These are phyloP conservation scores for Manacus vitellinus DNA, from an alignment of 2,113 vertebrate genomes.

Conservation along the genomic window DNA sequence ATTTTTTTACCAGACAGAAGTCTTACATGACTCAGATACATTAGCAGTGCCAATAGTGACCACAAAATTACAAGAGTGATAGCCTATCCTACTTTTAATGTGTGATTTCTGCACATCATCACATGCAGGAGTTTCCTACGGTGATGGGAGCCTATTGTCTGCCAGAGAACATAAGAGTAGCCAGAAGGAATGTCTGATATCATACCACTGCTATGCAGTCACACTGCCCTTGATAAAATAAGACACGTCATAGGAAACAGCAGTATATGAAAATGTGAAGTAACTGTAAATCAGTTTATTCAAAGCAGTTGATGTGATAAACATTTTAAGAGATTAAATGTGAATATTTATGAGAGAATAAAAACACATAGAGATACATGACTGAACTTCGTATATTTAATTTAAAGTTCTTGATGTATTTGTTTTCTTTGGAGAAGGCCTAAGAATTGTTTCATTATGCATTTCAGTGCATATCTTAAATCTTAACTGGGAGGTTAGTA, in stretches of 20 bases:
- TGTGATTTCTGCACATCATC: neutral
- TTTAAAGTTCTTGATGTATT: neutral
- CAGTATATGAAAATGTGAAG: neutral
- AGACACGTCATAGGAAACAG: neutral
- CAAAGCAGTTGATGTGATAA: neutral
- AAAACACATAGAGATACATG: neutral
- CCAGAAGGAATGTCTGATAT: neutral
- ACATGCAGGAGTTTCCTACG: rapidly evolving
- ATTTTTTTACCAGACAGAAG: neutral
- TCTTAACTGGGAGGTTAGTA: neutral
- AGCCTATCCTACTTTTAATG: neutral
- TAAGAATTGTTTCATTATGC: neutral
- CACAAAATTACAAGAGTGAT: neutral
- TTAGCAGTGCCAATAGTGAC: neutral
- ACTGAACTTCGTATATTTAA: neutral
- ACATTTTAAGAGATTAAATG: neutral
- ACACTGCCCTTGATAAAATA: neutral
- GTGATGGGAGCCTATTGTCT: neutral
- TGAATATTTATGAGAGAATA: neutral
- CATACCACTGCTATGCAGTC: neutral
- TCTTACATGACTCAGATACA: neutral
- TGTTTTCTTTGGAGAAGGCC: neutral
- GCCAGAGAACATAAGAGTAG: neutral
- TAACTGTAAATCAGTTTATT: neutral
- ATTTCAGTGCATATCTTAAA: neutral